Evolutionary conservation across 2,797 vertebrate genomes (phyloP).

Genomic region (Sebastiscus tertius): DNA sequence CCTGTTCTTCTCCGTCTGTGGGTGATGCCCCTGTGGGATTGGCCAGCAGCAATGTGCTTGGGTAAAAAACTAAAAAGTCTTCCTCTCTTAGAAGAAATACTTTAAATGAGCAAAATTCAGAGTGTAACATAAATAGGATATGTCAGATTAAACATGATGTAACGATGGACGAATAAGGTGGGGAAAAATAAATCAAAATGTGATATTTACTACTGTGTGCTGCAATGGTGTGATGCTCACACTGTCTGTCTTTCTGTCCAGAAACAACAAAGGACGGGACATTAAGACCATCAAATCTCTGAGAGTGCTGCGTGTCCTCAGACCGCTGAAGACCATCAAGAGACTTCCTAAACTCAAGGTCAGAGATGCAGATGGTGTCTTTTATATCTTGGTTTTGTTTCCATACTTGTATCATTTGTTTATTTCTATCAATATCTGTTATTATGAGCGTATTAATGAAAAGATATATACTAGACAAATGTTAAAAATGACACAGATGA

Average conservation of each 20-base stretch:
- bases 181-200: neutral
- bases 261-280: conserved; percentile 96
- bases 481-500: neutral
- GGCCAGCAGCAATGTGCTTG: conserved; percentile 84
- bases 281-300: conserved; percentile 99
- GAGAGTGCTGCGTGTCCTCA: conserved; percentile 92
- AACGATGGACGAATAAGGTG: neutral
- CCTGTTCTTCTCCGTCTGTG: conserved; percentile 55
- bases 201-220: neutral
- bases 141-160: neutral
- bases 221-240: neutral
- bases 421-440: neutral
- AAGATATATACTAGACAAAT: neutral
- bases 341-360: conserved; percentile 98
- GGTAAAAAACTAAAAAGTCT: conserved; percentile 80
- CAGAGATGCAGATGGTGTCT: conserved; percentile 6
- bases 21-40: conserved; percentile 62
- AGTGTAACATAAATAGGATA: neutral
- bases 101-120: neutral
- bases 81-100: conserved; percentile 5
- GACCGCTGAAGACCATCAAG: conserved; percentile 98
- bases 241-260: conserved; percentile 25
- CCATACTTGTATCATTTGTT: neutral
- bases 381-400: neutral
- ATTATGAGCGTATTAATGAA: neutral